Percentiles rank a stretch among this genome's conserved stretches.
Conservation (phyloP, 2,113 vertebrate species). For the Apus apus region DNA sequence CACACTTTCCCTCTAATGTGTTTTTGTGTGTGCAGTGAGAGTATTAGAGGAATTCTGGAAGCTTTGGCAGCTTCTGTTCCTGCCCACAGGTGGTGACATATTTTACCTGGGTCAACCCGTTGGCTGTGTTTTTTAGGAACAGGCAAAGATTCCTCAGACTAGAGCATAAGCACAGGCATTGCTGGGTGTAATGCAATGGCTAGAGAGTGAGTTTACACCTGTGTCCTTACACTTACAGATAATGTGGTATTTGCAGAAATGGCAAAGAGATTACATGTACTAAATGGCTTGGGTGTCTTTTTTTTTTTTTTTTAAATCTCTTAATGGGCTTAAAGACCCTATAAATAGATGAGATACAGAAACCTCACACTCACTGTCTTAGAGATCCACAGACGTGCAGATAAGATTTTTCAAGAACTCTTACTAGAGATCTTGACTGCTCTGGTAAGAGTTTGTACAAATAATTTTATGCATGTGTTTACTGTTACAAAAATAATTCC, state of each 20-base stretch:
- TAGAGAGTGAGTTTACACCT: not conserved
- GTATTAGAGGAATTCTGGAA: not conserved
- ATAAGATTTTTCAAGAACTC: not conserved
- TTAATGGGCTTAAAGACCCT: not conserved
- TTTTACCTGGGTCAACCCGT: rapidly evolving
- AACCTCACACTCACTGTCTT: not conserved
- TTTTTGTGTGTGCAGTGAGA: not conserved
- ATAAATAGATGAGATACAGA: not conserved
- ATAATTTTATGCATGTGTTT: not conserved
- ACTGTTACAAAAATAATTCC: not conserved
- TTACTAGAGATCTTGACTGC: not conserved
- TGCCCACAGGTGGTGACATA: not conserved
- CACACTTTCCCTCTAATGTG: not conserved
- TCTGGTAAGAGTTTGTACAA: not conserved
- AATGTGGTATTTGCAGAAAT: not conserved
- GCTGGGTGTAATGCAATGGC: not conserved
- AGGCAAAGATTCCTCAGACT: not conserved
- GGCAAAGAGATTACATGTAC: not conserved
- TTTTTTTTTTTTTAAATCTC: not conserved
- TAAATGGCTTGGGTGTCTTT: not conserved
- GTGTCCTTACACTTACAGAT: not conserved
- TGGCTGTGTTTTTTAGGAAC: not conserved
- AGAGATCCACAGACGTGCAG: not conserved
- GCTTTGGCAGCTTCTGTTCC: not conserved
- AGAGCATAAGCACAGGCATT: not conserved